These are phyloP conservation scores for Falco biarmicus DNA, from an alignment of 2,797 vertebrate species.

Conservation along the genomic window DNA sequence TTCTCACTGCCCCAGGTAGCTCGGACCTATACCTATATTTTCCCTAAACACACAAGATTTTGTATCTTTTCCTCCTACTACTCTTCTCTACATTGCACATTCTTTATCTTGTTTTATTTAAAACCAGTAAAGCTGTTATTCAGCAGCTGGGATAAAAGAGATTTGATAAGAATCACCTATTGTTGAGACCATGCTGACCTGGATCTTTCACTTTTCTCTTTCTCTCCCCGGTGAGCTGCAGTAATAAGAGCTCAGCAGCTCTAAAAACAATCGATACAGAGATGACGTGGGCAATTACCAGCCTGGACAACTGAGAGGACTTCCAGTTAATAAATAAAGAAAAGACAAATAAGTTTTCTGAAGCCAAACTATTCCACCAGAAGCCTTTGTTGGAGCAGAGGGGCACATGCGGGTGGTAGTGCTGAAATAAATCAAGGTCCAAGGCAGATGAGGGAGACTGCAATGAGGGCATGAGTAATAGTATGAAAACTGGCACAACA, in stretches of 20 bases:
- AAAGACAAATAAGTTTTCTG: conserved; percentile 50
- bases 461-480: not conserved
- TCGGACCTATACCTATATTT: not conserved
- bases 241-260: conserved; percentile 73
- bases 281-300: conserved; percentile 74
- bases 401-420: not conserved
- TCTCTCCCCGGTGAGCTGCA: conserved; percentile 56
- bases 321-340: conserved; percentile 73
- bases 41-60: not conserved
- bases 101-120: conserved; percentile 57
- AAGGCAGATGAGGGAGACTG: not conserved
- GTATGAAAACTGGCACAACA: not conserved
- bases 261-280: conserved; percentile 77
- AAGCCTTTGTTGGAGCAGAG: not conserved
- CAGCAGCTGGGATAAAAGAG: conserved; percentile 66
- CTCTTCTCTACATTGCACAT: not conserved
- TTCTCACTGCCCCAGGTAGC: not conserved
- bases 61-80: not conserved
- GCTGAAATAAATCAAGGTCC: not conserved
- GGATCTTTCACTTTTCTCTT: conserved; percentile 68
- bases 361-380: conserved; percentile 13
- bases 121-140: conserved; percentile 60
- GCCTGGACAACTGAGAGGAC: conserved; percentile 48
- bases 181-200: conserved; percentile 42
- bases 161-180: conserved; percentile 70